A percentile compares a stretch with the other conserved stretches of the same genome.
Conservation (phyloP, 1,140 invertebrate genomes). For the Leptinotarsa undecemlineata region DNA sequence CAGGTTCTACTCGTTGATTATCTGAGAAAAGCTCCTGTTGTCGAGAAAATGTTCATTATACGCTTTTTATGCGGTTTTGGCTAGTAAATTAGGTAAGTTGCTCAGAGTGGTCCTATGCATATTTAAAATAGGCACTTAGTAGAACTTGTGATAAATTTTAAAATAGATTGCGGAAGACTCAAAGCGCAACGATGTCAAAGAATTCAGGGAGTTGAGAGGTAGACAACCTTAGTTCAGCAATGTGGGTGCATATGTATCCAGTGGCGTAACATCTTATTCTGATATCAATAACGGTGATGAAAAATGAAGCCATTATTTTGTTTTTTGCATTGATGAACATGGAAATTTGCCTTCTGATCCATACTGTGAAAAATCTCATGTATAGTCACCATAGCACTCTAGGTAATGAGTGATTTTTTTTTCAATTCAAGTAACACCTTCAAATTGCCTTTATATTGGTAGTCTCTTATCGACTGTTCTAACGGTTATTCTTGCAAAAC, state of each 20-base stretch:
- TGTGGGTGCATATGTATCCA: constrained; percentile 20
- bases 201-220: constrained; percentile 15
- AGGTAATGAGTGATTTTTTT: no score
- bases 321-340: no score
- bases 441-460: no score
- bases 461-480: no score
- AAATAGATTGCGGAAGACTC: constrained; percentile 22
- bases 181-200: constrained; percentile 15
- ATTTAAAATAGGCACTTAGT: constrained; percentile 16
- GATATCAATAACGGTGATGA: no score
- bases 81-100: not conserved
- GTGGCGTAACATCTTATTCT: not conserved
- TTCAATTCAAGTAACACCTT: no score
- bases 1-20: not conserved
- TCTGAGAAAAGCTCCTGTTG: not conserved
- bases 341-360: no score
- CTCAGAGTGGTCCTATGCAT: not conserved
- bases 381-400: no score
- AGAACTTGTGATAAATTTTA: constrained; percentile 22
- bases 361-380: no score
- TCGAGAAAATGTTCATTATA: not conserved
- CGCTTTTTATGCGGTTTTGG: not conserved
- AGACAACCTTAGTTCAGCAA: constrained; percentile 16
- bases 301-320: no score
- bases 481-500: no score